Evolutionary conservation across 1,140 invertebrate species (phyloP), one percentile per base, ranked within the genome.

Genomic region (Cotesia chilonis): DNA sequence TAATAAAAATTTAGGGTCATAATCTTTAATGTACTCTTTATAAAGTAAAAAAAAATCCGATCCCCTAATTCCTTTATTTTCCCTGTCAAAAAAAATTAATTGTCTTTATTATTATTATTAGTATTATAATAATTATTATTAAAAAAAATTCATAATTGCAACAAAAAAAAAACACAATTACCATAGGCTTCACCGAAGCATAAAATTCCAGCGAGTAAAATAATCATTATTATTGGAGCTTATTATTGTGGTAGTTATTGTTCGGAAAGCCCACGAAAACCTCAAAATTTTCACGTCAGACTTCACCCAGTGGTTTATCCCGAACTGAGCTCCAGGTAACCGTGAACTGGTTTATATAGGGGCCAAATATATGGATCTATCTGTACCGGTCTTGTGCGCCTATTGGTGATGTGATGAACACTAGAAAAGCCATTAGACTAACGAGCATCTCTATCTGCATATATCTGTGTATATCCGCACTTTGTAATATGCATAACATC

Each of bases 271-370:
- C 10, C 41, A 47, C 41, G 41, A 47, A 47, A 47, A 47, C 41
- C 28, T 57, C 6, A 6, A 20, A 60, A 47, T 7, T 36, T 69
- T 41, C 35, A 69, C 12, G 51, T n/a, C 38, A 47, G 35, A 20
- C n/a, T 14, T 20, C 59, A 36, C 12, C 28, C 38, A 63, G 64
- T 6, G 47, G 54, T 64, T 64, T 71, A 14, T 9, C 7, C 4
- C 20, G 20, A 7, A 71, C 69, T 71, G 69, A 71, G 28, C 47
- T 37, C 47, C 41, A 52, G 59, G 28, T 51, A 28, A 47, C 14
- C 41, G 14, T 71, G 47, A 71, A 70, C 60, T 35, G 28, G 69
- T 64, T 71, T 71, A 71, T 71, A 71, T 71, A 71, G 69, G 51
- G 35, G 37, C 37, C 52, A 36, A 12, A 36, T 61, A 36, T 61